Evolutionary conservation across 2,888 invertebrate species (phyloP).

Genomic region (Acronicta aceris): DNA sequence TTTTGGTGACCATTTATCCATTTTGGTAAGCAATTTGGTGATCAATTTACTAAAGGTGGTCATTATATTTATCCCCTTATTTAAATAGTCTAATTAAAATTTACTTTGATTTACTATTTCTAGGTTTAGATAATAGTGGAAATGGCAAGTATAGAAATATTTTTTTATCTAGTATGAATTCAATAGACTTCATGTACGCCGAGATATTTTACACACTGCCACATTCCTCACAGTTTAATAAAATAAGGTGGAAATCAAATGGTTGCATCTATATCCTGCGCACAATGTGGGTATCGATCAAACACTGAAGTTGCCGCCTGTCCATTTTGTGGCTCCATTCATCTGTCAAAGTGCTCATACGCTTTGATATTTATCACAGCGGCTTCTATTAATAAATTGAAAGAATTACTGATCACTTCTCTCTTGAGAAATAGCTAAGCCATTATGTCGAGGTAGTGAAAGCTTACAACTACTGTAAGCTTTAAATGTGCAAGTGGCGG

Average conservation of each 20-base stretch:
- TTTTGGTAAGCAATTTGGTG: too few species aligned
- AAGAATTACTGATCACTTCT: constrained; percentile 15
- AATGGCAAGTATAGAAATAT: too few species aligned
- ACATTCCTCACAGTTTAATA: background rate
- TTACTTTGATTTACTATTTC: too few species aligned
- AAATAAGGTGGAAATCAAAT: constrained; percentile 8
- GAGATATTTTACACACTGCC: too few species aligned
- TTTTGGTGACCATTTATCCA: too few species aligned
- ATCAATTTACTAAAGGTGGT: too few species aligned
- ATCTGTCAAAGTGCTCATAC: constrained; percentile 39
- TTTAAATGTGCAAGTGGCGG: background rate
- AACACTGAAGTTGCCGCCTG: background rate
- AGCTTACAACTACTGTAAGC: background rate
- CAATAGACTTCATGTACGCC: too few species aligned
- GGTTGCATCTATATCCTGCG: constrained; percentile 20
- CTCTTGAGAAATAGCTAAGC: constrained; percentile 11
- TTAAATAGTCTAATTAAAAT: too few species aligned
- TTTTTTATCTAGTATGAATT: too few species aligned
- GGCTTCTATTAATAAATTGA: constrained; percentile 13
- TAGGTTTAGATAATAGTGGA: too few species aligned
- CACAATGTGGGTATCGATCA: constrained; percentile 43
- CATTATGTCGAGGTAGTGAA: constrained; percentile 1
- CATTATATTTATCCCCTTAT: too few species aligned
- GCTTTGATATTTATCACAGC: constrained; percentile 31
- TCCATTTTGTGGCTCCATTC: constrained; percentile 24